Evolutionary conservation across 2,888 invertebrate genomes (phyloP).

Genomic region (Busseola fusca): DNA sequence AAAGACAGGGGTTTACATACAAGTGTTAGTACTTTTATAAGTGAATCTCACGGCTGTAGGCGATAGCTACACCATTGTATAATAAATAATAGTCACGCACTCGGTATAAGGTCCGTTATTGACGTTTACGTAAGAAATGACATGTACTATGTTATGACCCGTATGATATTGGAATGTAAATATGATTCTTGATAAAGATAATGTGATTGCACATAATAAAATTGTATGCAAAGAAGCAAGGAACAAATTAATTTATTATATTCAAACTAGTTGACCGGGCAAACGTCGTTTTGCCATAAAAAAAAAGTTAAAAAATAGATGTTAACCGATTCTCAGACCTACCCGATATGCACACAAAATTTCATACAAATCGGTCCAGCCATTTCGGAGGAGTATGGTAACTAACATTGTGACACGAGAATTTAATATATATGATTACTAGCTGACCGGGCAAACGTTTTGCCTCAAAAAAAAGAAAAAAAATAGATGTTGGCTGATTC

Average conservation of each 20-base stretch:
- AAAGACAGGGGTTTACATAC: neutral
- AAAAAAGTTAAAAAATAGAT: too few species aligned
- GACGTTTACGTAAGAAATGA: neutral
- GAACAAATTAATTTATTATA: neutral
- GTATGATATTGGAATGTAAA: neutral
- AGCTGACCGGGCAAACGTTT: too few species aligned
- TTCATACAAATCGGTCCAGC: too few species aligned
- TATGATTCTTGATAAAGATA: neutral
- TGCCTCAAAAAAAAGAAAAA: too few species aligned
- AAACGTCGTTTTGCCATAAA: too few species aligned
- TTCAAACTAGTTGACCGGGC: too few species aligned
- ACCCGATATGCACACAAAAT: too few species aligned
- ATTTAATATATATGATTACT: too few species aligned
- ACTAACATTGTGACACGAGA: too few species aligned
- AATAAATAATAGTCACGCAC: neutral
- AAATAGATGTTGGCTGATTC: too few species aligned
- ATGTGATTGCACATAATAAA: neutral
- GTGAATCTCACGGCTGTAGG: neutral
- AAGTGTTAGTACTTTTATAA: neutral
- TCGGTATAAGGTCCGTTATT: neutral
- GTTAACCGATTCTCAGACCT: too few species aligned
- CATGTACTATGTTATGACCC: neutral
- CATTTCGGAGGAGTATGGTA: too few species aligned
- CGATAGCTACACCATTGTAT: neutral
- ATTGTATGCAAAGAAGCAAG: conserved; percentile 1